phyloP scores from a whole-genome alignment of 2,888 invertebrate species.

The Tipula unca region DNA sequence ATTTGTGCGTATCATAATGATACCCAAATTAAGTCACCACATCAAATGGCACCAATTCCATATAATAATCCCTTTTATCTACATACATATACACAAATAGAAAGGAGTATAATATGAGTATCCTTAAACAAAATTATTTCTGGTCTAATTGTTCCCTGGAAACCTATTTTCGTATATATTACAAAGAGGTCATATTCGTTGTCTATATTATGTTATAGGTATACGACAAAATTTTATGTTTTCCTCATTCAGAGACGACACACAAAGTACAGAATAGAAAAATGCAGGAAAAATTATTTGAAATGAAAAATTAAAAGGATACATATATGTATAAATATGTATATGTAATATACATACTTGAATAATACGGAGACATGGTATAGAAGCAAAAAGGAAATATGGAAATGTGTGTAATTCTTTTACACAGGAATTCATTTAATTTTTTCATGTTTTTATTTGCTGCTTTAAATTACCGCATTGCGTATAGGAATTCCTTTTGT shows the following conservation, averaged over 20 bases:
- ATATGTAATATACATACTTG: not conserved
- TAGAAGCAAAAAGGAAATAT: not conserved
- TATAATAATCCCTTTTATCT: not conserved
- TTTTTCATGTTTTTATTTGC: not conserved
- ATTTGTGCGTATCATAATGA: conserved; percentile 1
- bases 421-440: not conserved
- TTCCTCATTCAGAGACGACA: not conserved
- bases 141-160: conserved; percentile 14
- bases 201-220: not conserved
- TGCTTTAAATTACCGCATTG: not conserved
- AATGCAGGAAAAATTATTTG: not conserved
- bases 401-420: not conserved
- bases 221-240: not conserved
- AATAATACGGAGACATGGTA: not conserved
- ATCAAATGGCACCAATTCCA: not conserved
- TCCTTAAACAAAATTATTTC: not conserved
- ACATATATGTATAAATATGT: not conserved
- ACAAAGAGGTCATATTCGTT: not conserved
- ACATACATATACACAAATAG: not conserved
- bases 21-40: conserved; percentile 9
- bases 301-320: not conserved
- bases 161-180: not conserved
- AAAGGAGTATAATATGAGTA: not conserved
- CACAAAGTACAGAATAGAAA: not conserved
- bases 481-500: not conserved